These are phyloP conservation scores for Limanda limanda DNA, from an alignment of 2,113 vertebrate species.

Conservation along the genomic window DNA sequence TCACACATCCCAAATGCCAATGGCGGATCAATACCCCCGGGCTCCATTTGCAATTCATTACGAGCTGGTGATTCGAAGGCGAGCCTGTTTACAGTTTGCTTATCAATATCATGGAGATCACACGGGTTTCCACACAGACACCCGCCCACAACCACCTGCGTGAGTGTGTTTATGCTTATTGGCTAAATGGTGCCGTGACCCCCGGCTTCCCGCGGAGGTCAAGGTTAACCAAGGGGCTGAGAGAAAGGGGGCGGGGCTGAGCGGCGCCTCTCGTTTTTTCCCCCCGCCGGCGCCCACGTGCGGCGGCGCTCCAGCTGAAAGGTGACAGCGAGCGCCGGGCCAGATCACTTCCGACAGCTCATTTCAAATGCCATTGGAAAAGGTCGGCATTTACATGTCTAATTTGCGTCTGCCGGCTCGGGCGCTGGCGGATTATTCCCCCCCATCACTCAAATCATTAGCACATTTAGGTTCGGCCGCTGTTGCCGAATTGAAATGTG, in stretches of 20 bases:
- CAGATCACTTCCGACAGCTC: conserved; percentile 77
- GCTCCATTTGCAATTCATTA: conserved; percentile 89
- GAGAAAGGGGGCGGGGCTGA: background rate
- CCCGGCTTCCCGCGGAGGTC: conserved; percentile 48
- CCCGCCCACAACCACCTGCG: background rate
- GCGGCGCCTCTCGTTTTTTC: background rate
- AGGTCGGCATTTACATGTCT: conserved; percentile 84
- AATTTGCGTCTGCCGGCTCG: conserved; percentile 75
- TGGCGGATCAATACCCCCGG: conserved; percentile 83
- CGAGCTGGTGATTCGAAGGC: conserved; percentile 84
- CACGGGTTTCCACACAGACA: conserved; percentile 34
- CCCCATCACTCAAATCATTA: conserved; percentile 77
- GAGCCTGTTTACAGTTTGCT: conserved; percentile 82
- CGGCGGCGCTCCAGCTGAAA: conserved; percentile 47
- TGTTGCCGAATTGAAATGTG: conserved; percentile 71
- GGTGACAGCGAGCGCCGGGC: conserved; percentile 64
- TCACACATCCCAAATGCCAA: conserved; percentile 80
- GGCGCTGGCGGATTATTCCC: conserved; percentile 73
- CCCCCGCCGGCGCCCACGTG: background rate
- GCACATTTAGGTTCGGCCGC: conserved; percentile 63
- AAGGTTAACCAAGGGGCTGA: conserved; percentile 62
- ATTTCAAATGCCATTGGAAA: conserved; percentile 80
- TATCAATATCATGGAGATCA: conserved; percentile 64
- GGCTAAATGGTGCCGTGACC: conserved; percentile 15
- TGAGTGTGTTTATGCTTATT: conserved; percentile 45